Evolutionary conservation across 2,113 vertebrate genomes (phyloP).

Genomic region (Stegostoma tigrinum): DNA sequence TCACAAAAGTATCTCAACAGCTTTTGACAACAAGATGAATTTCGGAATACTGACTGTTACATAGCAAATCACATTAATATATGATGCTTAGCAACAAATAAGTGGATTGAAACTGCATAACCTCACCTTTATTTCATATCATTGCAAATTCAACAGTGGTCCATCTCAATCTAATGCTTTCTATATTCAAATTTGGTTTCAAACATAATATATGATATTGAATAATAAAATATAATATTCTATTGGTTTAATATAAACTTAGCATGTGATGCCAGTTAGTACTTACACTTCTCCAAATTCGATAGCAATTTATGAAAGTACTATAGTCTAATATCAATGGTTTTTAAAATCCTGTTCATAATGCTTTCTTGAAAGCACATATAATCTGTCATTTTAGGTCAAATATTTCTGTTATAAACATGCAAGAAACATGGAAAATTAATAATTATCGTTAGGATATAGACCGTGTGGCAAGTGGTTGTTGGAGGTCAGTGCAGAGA

Average conservation of each 20-base stretch:
- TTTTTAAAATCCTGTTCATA: background rate
- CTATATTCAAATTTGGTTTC: slow-evolving; percentile 8
- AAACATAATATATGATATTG: background rate
- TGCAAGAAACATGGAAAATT: background rate
- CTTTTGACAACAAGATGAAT: background rate
- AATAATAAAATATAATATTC: slow-evolving; percentile 18
- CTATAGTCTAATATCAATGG: background rate
- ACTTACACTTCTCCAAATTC: background rate
- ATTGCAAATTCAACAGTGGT: background rate
- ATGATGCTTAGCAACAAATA: background rate
- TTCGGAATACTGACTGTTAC: background rate
- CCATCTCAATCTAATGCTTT: background rate
- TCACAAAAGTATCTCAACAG: background rate
- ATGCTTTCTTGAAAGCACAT: background rate
- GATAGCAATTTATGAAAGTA: background rate
- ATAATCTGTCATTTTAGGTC: background rate
- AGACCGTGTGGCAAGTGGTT: too few relatives aligned
- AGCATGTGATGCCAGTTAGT: background rate
- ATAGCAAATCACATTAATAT: background rate
- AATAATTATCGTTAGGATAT: too few relatives aligned
- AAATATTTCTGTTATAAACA: background rate
- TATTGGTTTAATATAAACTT: background rate
- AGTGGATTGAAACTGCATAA: background rate
- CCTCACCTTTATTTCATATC: background rate
- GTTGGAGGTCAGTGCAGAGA: too few relatives aligned